Percentiles rank a stretch among this genome's conserved stretches.
phyloP scores from a whole-genome alignment of 1,140 invertebrate genomes.

The Drosophila malerkotliana region DNA sequence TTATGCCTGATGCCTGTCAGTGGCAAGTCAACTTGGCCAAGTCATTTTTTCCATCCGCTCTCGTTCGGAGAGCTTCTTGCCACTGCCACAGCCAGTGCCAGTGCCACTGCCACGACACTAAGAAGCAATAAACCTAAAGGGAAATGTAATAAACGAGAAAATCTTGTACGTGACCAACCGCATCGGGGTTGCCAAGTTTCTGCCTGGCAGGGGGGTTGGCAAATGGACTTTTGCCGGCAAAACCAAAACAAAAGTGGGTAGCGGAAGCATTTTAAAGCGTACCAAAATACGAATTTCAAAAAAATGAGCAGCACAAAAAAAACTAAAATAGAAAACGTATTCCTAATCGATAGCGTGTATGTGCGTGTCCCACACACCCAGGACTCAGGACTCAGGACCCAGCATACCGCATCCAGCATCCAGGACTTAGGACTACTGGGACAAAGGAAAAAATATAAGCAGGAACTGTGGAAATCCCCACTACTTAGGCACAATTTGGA shows the following conservation, averaged over 20 bases:
- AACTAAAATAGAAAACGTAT: slow-evolving; percentile 38
- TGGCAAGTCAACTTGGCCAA: slow-evolving; percentile 73
- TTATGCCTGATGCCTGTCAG: slow-evolving; percentile 59
- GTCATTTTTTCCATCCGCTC: slow-evolving; percentile 54
- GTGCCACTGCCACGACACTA: slow-evolving; percentile 65
- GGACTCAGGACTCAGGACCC: background rate
- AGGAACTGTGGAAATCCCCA: slow-evolving; percentile 40
- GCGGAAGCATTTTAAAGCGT: slow-evolving; percentile 80
- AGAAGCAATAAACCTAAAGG: slow-evolving; percentile 83
- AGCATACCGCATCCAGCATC: background rate
- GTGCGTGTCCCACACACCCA: slow-evolving; percentile 36
- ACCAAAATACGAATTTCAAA: slow-evolving; percentile 62
- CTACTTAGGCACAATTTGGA: slow-evolving; percentile 82
- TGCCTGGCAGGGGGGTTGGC: slow-evolving; percentile 40
- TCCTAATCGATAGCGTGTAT: slow-evolving; percentile 69
- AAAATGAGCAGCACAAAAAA: slow-evolving; percentile 43
- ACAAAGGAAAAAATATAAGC: slow-evolving; percentile 22
- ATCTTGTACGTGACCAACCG: slow-evolving; percentile 84
- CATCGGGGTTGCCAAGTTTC: slow-evolving; percentile 60
- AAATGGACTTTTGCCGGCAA: slow-evolving; percentile 70
- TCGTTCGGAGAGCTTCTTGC: slow-evolving; percentile 57
- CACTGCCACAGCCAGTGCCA: background rate
- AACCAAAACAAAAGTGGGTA: slow-evolving; percentile 52
- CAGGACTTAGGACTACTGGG: background rate
- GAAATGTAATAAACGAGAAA: slow-evolving; percentile 84